Conservation (phyloP, 2,888 invertebrate species). For the Himalopsyche tibetana region DNA sequence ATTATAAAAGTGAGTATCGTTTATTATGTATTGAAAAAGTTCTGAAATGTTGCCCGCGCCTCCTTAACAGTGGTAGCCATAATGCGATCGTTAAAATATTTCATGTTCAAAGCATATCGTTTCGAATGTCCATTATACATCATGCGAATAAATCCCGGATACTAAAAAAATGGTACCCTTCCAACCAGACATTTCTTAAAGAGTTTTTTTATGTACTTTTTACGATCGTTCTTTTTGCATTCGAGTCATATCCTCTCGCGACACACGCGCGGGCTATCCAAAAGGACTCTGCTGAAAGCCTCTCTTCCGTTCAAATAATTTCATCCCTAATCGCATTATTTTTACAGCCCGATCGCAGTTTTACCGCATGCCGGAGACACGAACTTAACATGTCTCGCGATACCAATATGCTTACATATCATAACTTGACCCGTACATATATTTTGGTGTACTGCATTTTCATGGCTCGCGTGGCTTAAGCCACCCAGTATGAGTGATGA, state of each 20-base stretch:
- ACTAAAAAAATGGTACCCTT: conserved; percentile 37
- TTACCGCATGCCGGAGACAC: conserved; percentile 39
- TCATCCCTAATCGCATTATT: conserved; percentile 47
- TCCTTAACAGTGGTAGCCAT: conserved; percentile 12
- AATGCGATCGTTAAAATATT: conserved; percentile 39
- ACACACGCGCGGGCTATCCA: conserved; percentile 33
- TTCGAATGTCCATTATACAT: conserved; percentile 43
- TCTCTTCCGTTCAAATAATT: conserved; percentile 45
- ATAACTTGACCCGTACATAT: not conserved
- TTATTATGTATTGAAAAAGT: no score
- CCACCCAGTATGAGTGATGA: no score
- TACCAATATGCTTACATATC: not conserved
- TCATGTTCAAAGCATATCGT: conserved; percentile 43
- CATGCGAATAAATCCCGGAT: conserved; percentile 37
- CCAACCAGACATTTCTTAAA: conserved; percentile 42
- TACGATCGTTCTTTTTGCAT: conserved; percentile 43
- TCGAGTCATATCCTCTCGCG: conserved; percentile 37
- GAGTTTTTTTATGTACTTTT: conserved; percentile 43
- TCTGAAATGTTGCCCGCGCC: no score
- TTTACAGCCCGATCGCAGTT: conserved; percentile 38
- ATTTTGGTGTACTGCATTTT: not conserved
- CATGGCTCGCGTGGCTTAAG: no score
- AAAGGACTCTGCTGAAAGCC: conserved; percentile 17
- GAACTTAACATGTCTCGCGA: conserved; percentile 29
- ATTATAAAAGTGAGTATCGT: no score